Evolutionary conservation across 2,113 vertebrate species (phyloP), one percentile per base, ranked within the genome.

Genomic region (Clarias gariepinus): DNA sequence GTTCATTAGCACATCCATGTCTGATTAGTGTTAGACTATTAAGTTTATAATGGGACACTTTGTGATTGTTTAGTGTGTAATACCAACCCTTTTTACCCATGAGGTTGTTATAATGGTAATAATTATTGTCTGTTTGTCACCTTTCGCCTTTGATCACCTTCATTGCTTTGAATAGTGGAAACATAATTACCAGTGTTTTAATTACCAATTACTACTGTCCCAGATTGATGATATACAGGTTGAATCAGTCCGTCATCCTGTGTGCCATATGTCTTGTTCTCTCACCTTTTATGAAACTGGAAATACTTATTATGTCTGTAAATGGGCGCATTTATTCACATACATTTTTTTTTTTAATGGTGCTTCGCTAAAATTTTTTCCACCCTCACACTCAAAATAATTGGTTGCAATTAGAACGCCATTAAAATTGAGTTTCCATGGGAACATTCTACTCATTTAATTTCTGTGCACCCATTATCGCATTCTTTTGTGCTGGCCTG

Each of bases 401-500:
- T 71, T 57, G 82, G 66, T 23, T 16, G 82, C 55, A 74, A 76
- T 74, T 74, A 84, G 57, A 47, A 3, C 16, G 3, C n/a, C 8
- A 5, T 53, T 61, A 10, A 61, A 41, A 61, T 19, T 9, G 21
- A 33, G 83, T 84, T 84, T 84, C 69, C 69, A 61, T 84, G 83
- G 83, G 23, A 84, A 84, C 69, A 18, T 33, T 60, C 19, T 71
- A 60, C 83, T 81, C 73, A 81, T 78, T 84, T 74, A 4, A 25
- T 76, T 76, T n/a, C 47, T 33, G 53, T 23, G n/a, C 77, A 79
- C 8, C 28, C 55, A 53, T 79, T 21, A 79, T 87, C 77, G 55
- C 63, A 12, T 79, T 41, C 60, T 79, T 71, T 69, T 58, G 52
- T 33, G 52, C 66, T 86, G 55, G 69, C 47, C 19, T 71, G 82